A percentile compares a stretch with the other conserved stretches of the same genome.
Evolutionary conservation across 2,797 vertebrate species (phyloP).

Genomic region (Monodelphis domestica): DNA sequence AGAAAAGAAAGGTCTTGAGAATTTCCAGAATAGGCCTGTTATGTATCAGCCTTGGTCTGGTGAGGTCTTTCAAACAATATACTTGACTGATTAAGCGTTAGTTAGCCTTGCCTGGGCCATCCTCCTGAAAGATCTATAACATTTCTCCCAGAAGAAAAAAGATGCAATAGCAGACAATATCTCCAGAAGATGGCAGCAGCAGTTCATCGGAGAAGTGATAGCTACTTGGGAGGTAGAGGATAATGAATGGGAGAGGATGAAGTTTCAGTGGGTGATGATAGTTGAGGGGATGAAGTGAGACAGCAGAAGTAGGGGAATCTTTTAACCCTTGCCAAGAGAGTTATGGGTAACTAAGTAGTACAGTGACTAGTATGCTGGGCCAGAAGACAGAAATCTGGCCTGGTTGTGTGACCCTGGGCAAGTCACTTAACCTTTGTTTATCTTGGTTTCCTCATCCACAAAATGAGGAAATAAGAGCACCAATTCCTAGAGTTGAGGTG

Average conservation of each 20-base stretch:
- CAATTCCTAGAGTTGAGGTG: neutral
- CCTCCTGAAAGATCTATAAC: neutral
- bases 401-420: neutral
- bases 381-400: neutral
- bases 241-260: neutral
- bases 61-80: too few species aligned
- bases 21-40: too few species aligned
- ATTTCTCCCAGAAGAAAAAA: neutral
- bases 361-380: neutral
- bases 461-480: neutral
- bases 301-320: neutral
- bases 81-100: neutral
- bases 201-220: neutral
- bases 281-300: neutral
- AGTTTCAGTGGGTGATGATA: neutral
- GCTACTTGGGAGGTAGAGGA: neutral
- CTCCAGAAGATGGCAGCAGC: neutral
- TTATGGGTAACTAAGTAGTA: neutral
- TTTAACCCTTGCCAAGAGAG: neutral
- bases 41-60: too few species aligned
- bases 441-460: neutral
- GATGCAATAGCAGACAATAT: neutral
- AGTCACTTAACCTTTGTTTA: neutral
- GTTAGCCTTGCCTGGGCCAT: neutral
- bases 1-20: too few species aligned